Percentiles rank a stretch among this genome's conserved stretches.
Conservation (phyloP, 2,888 invertebrate species). For the Entomobrya proxima region DNA sequence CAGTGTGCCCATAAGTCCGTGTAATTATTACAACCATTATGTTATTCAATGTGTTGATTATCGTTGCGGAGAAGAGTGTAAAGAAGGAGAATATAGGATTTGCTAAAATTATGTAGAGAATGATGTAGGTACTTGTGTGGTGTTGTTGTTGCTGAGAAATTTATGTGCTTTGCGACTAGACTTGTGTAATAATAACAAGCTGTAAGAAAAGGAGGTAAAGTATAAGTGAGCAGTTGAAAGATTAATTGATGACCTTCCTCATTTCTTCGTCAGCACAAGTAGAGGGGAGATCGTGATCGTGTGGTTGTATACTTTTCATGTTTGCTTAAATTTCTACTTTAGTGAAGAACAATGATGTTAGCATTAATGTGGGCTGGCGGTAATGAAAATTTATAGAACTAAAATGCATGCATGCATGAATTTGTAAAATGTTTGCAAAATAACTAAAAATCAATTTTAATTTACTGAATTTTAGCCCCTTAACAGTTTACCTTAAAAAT, state of each 20-base stretch:
- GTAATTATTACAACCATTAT: conserved; percentile 34
- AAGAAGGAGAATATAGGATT: neutral
- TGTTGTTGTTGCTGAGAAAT: conserved; percentile 27
- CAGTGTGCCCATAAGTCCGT: neutral
- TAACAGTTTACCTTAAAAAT: too few relatives aligned
- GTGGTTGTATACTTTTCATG: too few relatives aligned
- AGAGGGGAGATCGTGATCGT: too few relatives aligned
- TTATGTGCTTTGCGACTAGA: neutral
- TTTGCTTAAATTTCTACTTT: too few relatives aligned
- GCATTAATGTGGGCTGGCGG: too few relatives aligned
- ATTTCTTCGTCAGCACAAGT: neutral
- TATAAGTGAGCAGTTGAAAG: conserved; percentile 53
- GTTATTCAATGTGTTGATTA: neutral
- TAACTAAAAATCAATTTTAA: too few relatives aligned
- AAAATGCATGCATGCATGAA: too few relatives aligned
- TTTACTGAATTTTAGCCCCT: too few relatives aligned
- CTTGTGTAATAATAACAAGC: neutral
- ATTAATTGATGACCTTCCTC: conserved; percentile 61
- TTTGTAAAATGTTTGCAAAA: too few relatives aligned
- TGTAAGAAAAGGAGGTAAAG: conserved; percentile 20
- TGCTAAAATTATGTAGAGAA: neutral
- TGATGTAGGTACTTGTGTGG: neutral
- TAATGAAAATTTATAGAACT: too few relatives aligned
- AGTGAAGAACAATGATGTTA: too few relatives aligned
- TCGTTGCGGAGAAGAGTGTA: neutral